These are phyloP conservation scores for Drosophila malerkotliana DNA, from an alignment of 1,140 invertebrate genomes.

Conservation along the genomic window DNA sequence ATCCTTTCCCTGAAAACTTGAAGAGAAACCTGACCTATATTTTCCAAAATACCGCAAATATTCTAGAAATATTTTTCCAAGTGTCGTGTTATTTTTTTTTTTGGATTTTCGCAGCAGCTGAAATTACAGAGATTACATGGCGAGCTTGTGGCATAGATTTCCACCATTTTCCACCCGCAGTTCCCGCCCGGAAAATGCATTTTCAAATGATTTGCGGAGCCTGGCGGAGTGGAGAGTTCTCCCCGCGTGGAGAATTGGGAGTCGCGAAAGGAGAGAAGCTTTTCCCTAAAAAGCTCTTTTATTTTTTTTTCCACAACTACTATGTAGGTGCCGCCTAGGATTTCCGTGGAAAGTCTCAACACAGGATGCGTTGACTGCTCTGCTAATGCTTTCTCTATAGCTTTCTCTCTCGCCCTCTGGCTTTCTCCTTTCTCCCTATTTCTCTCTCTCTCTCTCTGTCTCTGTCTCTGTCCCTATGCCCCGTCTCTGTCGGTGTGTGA, in stretches of 20 bases:
- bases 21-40: neutral
- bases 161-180: neutral
- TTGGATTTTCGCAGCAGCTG: conserved; percentile 22
- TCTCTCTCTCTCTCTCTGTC: conserved; percentile 4
- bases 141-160: conserved; percentile 53
- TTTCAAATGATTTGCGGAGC: conserved; percentile 44
- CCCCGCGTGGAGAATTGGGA: conserved; percentile 33
- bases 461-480: conserved; percentile 39
- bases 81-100: conserved; percentile 19
- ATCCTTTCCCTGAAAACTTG: too few species aligned
- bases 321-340: conserved; percentile 22
- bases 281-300: conserved; percentile 1
- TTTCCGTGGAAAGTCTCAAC: conserved; percentile 55
- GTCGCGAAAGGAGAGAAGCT: conserved; percentile 23
- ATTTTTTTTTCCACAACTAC: too few species aligned
- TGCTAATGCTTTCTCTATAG: conserved; percentile 1
- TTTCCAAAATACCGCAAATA: neutral
- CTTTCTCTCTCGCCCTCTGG: conserved; percentile 28
- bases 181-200: conserved; percentile 37
- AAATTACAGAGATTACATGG: conserved; percentile 55
- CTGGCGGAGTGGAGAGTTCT: conserved; percentile 32
- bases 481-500: conserved; percentile 5
- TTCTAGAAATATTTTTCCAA: neutral
- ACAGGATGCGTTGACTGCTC: conserved; percentile 56
- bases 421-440: conserved; percentile 44